Base-by-base conservation (phyloP, 1,140 invertebrate genomes). In the Trichonephila inaurata region DNA sequence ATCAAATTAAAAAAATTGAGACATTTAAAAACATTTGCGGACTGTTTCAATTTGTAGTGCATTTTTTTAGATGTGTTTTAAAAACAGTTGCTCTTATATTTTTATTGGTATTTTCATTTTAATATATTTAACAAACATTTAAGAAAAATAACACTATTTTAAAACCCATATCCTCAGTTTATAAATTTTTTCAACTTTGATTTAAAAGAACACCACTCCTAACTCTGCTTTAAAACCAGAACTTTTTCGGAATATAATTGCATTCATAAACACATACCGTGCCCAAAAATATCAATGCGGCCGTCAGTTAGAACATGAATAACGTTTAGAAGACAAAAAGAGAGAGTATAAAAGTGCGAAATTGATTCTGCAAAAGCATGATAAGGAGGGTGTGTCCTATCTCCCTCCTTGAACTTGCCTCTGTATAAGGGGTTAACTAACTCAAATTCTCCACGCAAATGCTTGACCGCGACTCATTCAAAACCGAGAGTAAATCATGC, bases 331-430 rank as follows among this genome's bases (percentile, higher is more conserved):
- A 69, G 66, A 4, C 21, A 24, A 24, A 6, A 24, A 24, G 66
- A 69, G 66, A 51, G 51, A 10, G 7, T 10, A 28, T 69, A 69
- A 69, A 69, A 69, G 66, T 69, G 16, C 72, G 33, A 77, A 77
- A 77, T 18, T 33, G 72, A 77, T 77, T 77, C 72, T 28, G 14
- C 28, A 77, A 77, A 16, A 24, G 69, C 72, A 33, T 77, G 72
- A 77, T 77, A 77, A 77, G 28, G 72, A 33, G 72, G 72, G 72
- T 77, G 72, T 77, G 72, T 77, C 72, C 72, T 40, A 69, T 69
- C n/a, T n/a, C 24, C 66, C 33, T 77, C 28, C 28, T 77, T 33
- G 72, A 77, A 77, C 28, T 28, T 77, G 72, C 72, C 72, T 40
- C 72, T 18, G 72, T 77, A 18, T 28, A 69, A 10, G 66, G 66